Evolutionary conservation across 2,113 vertebrate genomes (phyloP), one percentile per base, ranked within the genome.

Genomic region (Anoplopoma fimbria): DNA sequence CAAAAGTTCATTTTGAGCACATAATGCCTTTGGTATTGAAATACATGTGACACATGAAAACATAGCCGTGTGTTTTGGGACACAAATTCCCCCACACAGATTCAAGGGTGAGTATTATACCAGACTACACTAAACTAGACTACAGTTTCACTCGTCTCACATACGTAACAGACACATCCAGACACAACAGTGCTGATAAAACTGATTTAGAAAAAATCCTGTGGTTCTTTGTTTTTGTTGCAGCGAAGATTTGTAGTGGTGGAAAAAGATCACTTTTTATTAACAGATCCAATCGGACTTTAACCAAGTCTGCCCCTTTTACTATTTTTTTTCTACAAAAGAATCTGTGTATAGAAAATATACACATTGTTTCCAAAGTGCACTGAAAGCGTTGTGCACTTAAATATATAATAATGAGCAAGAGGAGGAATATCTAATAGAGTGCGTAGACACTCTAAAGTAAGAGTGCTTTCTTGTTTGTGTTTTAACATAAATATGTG

Each of bases 281-380:
- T 19, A 80, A 65, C 51, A 61, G 60, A 62, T 67, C 36, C 69
- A 45, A n/a, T 42, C 81, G 61, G 67, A 82, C 38, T 80, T 68
- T 53, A 89, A 85, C 57, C 76, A 88, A 72, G 21, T 67, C 74
- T 65, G 55, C 23, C 33, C 74, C 51, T 77, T 80, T 82, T n/a
- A 6, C 10, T 7, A 29, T 63, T 42, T 25, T 15, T 40, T 88
- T 89, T 89, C 77, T 88, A 89, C 38, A 80, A 90, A 93, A 91
- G 19, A 84, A 77, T 84, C 70, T 70, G 87, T 89, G 84, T 86
- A 87, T 79, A 60, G 58, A 88, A 85, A 89, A 87, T 81, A 87
- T 89, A 88, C 89, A 89, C 85, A 85, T 85, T 82, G 85, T 90
- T 87, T 84, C 55, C 77, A 90, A 90, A 89, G 87, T 91, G 87